phyloP scores from a whole-genome alignment of 2,797 vertebrate genomes.

The Neosalanx taihuensis region DNA sequence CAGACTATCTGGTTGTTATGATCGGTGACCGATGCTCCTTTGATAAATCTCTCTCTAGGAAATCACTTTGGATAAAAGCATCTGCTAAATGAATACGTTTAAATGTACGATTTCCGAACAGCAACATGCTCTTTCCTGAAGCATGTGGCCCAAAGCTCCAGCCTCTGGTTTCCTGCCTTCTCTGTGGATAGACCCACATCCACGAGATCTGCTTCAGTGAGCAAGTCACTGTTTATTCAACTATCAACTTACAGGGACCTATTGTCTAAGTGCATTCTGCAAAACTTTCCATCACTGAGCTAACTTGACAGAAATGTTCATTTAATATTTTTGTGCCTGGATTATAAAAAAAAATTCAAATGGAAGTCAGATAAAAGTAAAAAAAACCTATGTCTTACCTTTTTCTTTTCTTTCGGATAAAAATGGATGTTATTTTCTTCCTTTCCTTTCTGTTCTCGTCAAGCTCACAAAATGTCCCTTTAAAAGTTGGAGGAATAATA shows the following conservation, averaged over 20 bases:
- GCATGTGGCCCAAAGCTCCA: background rate
- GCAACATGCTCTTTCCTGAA: too few relatives aligned
- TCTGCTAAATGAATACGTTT: too few relatives aligned
- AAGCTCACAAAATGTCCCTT: slow-evolving; percentile 46
- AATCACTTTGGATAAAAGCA: too few relatives aligned
- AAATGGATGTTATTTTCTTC: slow-evolving; percentile 22
- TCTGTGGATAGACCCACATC: background rate
- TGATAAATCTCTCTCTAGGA: too few relatives aligned
- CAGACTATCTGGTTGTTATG: too few relatives aligned
- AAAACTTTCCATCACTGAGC: background rate
- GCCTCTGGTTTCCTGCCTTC: background rate
- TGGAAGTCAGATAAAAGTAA: slow-evolving; percentile 29
- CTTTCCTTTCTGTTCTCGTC: slow-evolving; percentile 43
- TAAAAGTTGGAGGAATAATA: slow-evolving; percentile 51
- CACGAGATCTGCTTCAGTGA: background rate
- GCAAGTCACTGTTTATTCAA: slow-evolving; percentile 29
- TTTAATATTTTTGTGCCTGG: slow-evolving; percentile 18
- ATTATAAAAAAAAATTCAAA: slow-evolving; percentile 3
- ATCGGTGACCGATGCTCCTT: too few relatives aligned
- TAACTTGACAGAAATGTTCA: slow-evolving; percentile 8
- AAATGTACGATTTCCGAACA: too few relatives aligned
- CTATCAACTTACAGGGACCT: slow-evolving; percentile 15
- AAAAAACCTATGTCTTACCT: slow-evolving; percentile 55
- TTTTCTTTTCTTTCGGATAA: slow-evolving; percentile 35
- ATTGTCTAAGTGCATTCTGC: too few relatives aligned